Percentiles rank a stretch among this genome's conserved stretches.
Evolutionary conservation across 2,113 vertebrate genomes (phyloP).

Genomic region (Cavia porcellus): DNA sequence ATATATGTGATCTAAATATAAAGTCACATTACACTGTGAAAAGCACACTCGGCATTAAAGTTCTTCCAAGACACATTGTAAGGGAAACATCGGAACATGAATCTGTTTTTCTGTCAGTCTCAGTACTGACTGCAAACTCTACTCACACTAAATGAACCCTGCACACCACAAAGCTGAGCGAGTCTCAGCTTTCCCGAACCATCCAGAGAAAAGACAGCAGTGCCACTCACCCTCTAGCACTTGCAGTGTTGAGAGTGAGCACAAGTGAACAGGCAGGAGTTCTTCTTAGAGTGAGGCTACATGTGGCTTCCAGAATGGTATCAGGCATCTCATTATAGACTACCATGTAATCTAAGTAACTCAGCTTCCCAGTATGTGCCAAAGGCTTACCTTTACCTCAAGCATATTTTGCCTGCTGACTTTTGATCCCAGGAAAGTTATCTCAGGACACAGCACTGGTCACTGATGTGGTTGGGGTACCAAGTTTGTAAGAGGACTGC

Average conservation of each 20-base stretch:
- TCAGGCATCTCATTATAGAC: background rate
- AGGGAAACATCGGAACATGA: background rate
- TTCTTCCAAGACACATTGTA: background rate
- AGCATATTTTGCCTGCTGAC: background rate
- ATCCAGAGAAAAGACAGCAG: background rate
- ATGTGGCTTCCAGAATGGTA: background rate
- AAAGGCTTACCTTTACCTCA: conserved; percentile 15
- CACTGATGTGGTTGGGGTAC: background rate
- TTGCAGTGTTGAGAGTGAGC: background rate
- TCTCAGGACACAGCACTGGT: background rate
- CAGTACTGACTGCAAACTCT: background rate
- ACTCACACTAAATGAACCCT: background rate
- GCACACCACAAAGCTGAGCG: background rate
- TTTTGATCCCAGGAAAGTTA: background rate
- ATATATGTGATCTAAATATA: background rate
- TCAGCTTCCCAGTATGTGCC: background rate
- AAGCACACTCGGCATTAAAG: background rate
- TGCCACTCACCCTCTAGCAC: background rate
- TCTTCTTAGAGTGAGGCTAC: background rate
- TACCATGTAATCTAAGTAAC: background rate
- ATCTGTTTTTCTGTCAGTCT: background rate
- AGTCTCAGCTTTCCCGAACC: background rate
- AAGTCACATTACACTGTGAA: background rate
- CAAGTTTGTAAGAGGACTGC: background rate
- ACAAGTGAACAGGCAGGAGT: background rate